phyloP scores from a whole-genome alignment of 2,888 invertebrate species.

The Ormyrus pomaceus region DNA sequence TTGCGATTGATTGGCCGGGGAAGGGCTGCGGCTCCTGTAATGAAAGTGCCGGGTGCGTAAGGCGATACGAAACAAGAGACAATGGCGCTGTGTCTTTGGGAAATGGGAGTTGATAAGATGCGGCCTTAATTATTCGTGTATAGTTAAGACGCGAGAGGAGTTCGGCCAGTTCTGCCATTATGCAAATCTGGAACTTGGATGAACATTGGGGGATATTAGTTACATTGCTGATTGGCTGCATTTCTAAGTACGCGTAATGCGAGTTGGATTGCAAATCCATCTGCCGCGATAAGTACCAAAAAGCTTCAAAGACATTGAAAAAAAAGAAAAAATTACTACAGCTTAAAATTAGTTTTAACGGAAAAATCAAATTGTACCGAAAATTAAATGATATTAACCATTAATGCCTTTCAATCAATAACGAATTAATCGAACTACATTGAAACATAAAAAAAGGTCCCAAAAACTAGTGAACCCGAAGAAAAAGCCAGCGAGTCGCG shows the following conservation, averaged over 20 bases:
- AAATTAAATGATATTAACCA: no score
- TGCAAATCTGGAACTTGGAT: constrained; percentile 42
- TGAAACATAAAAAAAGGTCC: no score
- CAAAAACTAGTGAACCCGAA: no score
- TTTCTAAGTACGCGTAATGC: constrained; percentile 12
- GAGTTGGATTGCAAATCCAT: background rate
- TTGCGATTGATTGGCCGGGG: background rate
- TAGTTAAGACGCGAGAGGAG: constrained; percentile 28
- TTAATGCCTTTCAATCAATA: no score
- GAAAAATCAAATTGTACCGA: no score
- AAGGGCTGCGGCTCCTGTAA: background rate
- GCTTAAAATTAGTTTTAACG: no score
- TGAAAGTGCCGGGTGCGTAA: background rate
- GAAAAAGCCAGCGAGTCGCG: no score
- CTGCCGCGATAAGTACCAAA: no score
- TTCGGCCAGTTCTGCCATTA: constrained; percentile 39
- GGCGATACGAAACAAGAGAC: background rate
- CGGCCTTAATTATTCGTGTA: constrained; percentile 34
- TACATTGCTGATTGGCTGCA: constrained; percentile 28
- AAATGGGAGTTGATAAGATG: constrained; percentile 41
- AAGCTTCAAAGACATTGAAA: background rate
- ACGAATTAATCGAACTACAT: no score
- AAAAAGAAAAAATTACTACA: no score
- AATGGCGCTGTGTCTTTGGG: background rate
- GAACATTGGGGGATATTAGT: constrained; percentile 16